phyloP scores from a whole-genome alignment of 2,113 vertebrate genomes.

The Anseranas semipalmata region DNA sequence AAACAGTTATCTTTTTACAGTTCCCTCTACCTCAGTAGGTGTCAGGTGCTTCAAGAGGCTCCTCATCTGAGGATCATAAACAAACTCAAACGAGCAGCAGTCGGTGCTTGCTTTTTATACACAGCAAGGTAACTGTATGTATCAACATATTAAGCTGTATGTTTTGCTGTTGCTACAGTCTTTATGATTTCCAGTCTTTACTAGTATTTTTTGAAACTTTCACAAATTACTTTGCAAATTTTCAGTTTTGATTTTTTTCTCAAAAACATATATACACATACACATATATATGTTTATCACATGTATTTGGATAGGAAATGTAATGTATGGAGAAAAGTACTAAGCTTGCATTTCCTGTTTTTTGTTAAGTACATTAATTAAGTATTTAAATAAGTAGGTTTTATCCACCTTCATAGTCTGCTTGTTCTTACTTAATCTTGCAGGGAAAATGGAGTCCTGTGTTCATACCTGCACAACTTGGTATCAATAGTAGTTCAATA shows the following conservation, averaged over 20 bases:
- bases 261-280: not conserved
- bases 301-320: not conserved
- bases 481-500: not conserved
- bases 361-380: not conserved
- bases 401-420: not conserved
- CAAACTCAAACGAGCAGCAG: not conserved
- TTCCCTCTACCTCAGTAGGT: constrained; percentile 32
- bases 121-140: not conserved
- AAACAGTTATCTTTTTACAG: constrained; percentile 69
- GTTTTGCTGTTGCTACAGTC: not conserved
- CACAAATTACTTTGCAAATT: not conserved
- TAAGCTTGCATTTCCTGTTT: not conserved
- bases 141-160: not conserved
- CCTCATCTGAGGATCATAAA: constrained; percentile 17
- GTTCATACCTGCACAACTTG: not conserved
- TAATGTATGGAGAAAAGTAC: not conserved
- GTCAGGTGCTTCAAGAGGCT: constrained; percentile 10
- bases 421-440: not conserved
- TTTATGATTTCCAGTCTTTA: not conserved
- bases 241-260: not conserved
- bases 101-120: constrained; percentile 1
- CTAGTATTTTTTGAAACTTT: not conserved
- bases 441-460: not conserved
- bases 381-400: not conserved
- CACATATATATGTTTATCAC: not conserved